Evolutionary conservation across 2,113 vertebrate genomes (phyloP).

Genomic region (Turdus rufiventris): DNA sequence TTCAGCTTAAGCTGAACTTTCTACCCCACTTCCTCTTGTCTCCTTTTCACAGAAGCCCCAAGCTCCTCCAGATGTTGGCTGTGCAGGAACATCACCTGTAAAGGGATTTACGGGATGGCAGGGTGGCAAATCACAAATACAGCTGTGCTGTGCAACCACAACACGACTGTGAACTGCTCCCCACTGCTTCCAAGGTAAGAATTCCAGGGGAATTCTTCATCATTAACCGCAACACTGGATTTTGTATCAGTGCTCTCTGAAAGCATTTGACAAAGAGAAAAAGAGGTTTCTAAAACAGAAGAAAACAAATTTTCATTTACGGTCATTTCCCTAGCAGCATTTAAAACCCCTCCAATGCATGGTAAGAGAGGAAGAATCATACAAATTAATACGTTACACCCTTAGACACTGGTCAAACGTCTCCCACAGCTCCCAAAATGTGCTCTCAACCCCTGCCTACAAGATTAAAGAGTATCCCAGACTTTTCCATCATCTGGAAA

Average conservation of each 20-base stretch:
- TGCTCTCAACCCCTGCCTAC: not conserved
- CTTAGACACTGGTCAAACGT: not conserved
- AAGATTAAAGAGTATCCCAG: not conserved
- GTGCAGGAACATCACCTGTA: not conserved
- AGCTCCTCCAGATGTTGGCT: fast-evolving
- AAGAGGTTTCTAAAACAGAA: not conserved
- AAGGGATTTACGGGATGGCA: not conserved
- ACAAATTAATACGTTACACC: not conserved
- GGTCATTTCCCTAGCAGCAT: fast-evolving
- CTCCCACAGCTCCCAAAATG: not conserved
- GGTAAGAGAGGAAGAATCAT: not conserved
- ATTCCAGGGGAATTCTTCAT: not conserved
- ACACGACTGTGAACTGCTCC: not conserved
- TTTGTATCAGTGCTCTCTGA: not conserved
- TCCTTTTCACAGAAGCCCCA: not conserved
- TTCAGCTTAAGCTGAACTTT: not conserved
- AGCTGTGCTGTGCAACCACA: not conserved
- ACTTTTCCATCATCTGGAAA: not conserved
- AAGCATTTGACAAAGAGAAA: not conserved
- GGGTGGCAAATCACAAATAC: not conserved
- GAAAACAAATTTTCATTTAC: not conserved
- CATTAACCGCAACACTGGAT: not conserved
- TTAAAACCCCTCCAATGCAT: not conserved
- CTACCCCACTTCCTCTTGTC: not conserved
- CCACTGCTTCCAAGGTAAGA: not conserved